Conservation (phyloP, 2,113 vertebrate genomes). For the Artemisiospiza belli region DNA sequence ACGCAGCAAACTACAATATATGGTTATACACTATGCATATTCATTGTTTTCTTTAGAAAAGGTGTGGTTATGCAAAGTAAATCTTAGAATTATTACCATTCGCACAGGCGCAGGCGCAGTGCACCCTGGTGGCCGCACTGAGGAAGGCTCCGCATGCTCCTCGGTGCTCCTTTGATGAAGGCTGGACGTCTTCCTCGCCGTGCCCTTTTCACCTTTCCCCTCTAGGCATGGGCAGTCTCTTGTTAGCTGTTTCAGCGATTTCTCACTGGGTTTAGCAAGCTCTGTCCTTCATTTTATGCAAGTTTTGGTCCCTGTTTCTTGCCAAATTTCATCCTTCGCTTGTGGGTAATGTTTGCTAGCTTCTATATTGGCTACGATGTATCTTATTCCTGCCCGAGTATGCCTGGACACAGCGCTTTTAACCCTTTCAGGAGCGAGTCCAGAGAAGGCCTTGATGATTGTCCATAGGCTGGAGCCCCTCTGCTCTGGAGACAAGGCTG, state of each 20-base stretch:
- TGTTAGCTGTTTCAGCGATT: not conserved
- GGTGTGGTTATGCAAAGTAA: not conserved
- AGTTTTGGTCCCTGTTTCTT: not conserved
- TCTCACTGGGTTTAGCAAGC: not conserved
- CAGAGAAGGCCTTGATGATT: not conserved
- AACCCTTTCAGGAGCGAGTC: not conserved
- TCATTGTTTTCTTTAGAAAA: not conserved
- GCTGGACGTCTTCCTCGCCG: not conserved
- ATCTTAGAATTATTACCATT: too few species aligned
- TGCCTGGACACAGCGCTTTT: not conserved
- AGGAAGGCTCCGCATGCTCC: not conserved
- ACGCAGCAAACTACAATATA: accelerated
- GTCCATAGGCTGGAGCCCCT: not conserved
- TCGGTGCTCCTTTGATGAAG: not conserved
- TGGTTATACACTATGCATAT: accelerated
- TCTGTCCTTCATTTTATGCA: not conserved
- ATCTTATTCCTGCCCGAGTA: not conserved
- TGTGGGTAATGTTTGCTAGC: not conserved
- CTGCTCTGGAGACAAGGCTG: not conserved
- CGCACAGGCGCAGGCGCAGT: not conserved
- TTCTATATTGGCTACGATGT: not conserved
- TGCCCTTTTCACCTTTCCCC: not conserved
- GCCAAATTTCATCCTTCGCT: not conserved
- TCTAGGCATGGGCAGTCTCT: not conserved
- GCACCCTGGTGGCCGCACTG: not conserved